Evolutionary conservation across 64 coral and sea anemone genomes (phyloP).

Genomic region (Astreopora myriophthalma): DNA sequence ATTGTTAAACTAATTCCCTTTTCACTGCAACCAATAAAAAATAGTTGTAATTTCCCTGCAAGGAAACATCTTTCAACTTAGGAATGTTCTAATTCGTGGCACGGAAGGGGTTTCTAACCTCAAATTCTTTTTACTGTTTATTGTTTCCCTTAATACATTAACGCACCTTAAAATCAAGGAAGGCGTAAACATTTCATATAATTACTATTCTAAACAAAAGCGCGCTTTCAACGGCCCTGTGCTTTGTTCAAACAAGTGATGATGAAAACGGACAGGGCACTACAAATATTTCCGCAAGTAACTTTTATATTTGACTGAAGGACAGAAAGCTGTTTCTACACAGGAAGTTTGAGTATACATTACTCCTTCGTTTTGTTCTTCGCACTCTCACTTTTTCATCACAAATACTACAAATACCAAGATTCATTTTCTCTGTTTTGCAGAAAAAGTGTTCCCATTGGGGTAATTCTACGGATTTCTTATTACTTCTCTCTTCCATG

Average conservation of each 20-base stretch:
- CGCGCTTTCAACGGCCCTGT: not conserved
- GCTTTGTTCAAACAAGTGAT: slow-evolving; percentile 14
- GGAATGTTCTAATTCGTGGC: not conserved
- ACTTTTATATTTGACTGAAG: not conserved
- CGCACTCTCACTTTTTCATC: not conserved
- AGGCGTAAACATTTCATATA: slow-evolving; percentile 25
- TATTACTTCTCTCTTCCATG: not conserved
- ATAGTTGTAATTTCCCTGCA: not conserved
- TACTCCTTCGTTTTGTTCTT: not conserved
- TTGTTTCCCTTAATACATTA: not conserved
- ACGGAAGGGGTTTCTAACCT: not conserved
- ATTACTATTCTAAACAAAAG: slow-evolving; percentile 18
- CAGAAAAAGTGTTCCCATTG: no score
- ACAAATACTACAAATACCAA: not conserved
- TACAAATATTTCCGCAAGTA: not conserved
- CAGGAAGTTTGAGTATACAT: not conserved
- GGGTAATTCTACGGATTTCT: not conserved
- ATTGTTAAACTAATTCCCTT: not conserved
- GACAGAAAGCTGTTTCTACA: slow-evolving; percentile 22
- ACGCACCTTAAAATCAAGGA: not conserved
- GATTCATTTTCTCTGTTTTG: no score
- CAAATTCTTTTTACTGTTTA: not conserved
- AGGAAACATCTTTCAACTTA: not conserved
- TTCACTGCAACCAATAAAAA: not conserved
- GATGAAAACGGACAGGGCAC: not conserved